phyloP scores from a whole-genome alignment of 2,888 invertebrate genomes.

The Chirona hameri region DNA sequence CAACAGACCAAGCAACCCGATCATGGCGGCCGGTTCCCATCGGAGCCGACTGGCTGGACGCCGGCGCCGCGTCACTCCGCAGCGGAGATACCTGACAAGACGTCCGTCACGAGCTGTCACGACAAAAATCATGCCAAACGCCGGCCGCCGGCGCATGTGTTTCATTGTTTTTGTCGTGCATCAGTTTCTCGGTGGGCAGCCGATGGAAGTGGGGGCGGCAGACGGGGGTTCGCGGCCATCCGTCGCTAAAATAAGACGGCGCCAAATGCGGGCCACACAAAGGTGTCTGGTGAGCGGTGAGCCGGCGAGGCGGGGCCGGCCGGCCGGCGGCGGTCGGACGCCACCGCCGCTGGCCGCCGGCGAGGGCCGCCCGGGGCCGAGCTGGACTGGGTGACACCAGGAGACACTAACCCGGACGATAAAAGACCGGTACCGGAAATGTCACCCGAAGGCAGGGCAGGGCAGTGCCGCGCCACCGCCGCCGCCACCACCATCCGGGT shows the following conservation, averaged over 20 bases:
- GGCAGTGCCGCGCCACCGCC: not conserved
- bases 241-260: conserved; percentile 10
- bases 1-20: not conserved
- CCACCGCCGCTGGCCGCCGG: not conserved
- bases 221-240: conserved; percentile 26
- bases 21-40: not conserved
- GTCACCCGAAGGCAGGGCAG: not conserved
- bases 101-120: not conserved
- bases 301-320: conserved; percentile 6
- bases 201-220: conserved; percentile 14
- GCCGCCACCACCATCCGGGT: not conserved
- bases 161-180: conserved; percentile 46
- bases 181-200: conserved; percentile 48
- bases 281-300: conserved; percentile 23
- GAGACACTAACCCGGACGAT: too few relatives aligned
- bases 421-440: not conserved
- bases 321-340: not conserved
- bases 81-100: not conserved
- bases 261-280: conserved; percentile 23
- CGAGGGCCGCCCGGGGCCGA: not conserved
- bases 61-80: not conserved
- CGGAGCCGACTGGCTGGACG: not conserved
- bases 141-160: conserved; percentile 46
- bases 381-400: too few relatives aligned
- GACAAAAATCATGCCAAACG: not conserved